These are phyloP conservation scores for Halichondria panicea DNA, from an alignment of 37 sponge, comb jelly and placozoan genomes.

Conservation along the genomic window DNA sequence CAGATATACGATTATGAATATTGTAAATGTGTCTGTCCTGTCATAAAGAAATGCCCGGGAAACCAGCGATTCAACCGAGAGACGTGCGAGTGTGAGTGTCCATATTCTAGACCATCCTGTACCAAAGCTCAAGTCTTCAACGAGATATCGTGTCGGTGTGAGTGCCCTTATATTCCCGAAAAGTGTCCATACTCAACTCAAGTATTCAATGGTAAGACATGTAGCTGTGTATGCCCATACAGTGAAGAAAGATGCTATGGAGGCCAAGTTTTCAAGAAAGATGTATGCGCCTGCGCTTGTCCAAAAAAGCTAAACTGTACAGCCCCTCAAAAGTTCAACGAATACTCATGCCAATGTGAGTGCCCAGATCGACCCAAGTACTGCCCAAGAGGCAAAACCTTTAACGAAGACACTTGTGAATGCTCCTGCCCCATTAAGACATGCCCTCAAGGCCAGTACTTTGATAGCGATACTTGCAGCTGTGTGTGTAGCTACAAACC, in stretches of 20 bases:
- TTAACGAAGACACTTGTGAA: neutral
- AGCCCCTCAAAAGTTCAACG: slow-evolving; percentile 16
- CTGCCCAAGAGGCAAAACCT: neutral
- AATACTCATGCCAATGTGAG: slow-evolving; percentile 18
- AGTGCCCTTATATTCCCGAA: slow-evolving; percentile 10
- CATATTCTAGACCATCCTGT: neutral
- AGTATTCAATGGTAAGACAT: too few species aligned
- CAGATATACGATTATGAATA: slow-evolving; percentile 1
- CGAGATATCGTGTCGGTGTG: slow-evolving; percentile 10
- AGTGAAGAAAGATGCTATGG: too few species aligned
- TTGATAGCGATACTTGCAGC: slow-evolving; percentile 12
- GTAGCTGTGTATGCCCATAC: too few species aligned
- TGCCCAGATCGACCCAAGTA: neutral
- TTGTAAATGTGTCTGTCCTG: slow-evolving; percentile 14
- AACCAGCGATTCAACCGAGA: neutral
- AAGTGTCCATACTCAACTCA: neutral
- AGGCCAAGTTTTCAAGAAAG: too few species aligned
- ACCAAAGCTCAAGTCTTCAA: neutral
- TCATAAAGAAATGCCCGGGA: neutral
- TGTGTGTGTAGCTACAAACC: slow-evolving; percentile 12
- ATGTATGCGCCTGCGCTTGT: too few species aligned
- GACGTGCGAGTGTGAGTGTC: neutral
- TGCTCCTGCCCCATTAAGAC: neutral
- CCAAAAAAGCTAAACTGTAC: too few species aligned
- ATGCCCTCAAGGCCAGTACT: slow-evolving; percentile 1